Percentiles rank a stretch among this genome's conserved stretches.
phyloP scores from a whole-genome alignment of 2,797 vertebrate species.

The Brotula barbata region DNA sequence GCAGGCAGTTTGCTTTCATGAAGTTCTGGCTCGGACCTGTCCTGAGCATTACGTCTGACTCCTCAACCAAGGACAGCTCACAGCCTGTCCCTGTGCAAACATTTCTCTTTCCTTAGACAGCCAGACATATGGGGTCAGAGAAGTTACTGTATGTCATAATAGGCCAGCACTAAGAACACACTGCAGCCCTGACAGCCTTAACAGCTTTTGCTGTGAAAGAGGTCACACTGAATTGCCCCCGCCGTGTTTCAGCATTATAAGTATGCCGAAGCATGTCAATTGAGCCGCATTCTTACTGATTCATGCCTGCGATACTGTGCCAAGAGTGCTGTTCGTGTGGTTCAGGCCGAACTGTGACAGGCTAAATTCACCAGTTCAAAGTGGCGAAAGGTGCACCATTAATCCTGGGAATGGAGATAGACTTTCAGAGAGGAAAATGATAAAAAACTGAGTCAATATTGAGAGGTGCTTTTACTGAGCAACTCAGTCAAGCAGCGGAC shows the following conservation, averaged over 20 bases:
- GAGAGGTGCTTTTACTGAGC: conserved; percentile 62
- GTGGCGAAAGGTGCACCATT: conserved; percentile 40
- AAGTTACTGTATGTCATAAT: conserved; percentile 45
- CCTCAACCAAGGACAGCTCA: conserved; percentile 48
- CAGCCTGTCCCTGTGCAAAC: conserved; percentile 50
- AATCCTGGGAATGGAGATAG: conserved; percentile 48
- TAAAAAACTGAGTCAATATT: conserved; percentile 75
- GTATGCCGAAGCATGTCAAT: conserved; percentile 22
- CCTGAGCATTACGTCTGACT: conserved; percentile 33
- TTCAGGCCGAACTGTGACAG: conserved; percentile 29
- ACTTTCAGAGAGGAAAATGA: conserved; percentile 67
- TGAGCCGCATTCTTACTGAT: conserved; percentile 5
- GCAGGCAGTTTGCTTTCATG: conserved; percentile 38
- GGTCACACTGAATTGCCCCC: conserved; percentile 21
- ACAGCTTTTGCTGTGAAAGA: conserved; percentile 21
- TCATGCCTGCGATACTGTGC: conserved; percentile 11
- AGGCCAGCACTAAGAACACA: conserved; percentile 21
- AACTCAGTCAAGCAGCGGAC: conserved; percentile 55
- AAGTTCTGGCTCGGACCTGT: conserved; percentile 42
- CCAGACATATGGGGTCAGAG: conserved; percentile 32
- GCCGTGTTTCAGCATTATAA: conserved; percentile 5
- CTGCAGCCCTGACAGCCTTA: conserved; percentile 30
- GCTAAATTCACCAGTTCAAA: conserved; percentile 33
- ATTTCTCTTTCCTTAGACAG: conserved; percentile 44
- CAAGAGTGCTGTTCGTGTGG: conserved; percentile 45